These are phyloP conservation scores for Chrysopa pallens DNA, from an alignment of 1,140 invertebrate species.

Conservation along the genomic window DNA sequence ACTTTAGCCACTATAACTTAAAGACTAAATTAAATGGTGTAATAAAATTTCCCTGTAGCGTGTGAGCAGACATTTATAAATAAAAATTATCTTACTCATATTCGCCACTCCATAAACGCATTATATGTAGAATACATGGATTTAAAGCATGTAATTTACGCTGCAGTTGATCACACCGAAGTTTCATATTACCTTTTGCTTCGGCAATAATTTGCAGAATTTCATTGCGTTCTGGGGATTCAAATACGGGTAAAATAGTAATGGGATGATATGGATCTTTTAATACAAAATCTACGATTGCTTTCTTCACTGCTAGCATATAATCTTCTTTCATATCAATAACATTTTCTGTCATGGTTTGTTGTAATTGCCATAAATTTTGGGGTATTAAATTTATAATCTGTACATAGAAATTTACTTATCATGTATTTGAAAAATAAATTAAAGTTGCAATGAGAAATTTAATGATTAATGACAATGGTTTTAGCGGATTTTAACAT, in stretches of 20 bases:
- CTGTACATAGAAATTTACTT: slow-evolving; percentile 8
- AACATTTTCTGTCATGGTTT: slow-evolving; percentile 32
- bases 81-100: slow-evolving; percentile 38
- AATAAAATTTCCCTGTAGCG: too few species aligned
- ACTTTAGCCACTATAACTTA: too few species aligned
- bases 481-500: too few species aligned
- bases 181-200: too few species aligned
- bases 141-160: slow-evolving; percentile 62
- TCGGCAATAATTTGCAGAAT: too few species aligned
- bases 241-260: neutral
- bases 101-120: slow-evolving; percentile 64
- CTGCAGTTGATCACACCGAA: slow-evolving; percentile 21
- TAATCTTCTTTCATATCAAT: slow-evolving; percentile 60
- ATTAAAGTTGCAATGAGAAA: too few species aligned
- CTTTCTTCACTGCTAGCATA: slow-evolving; percentile 69
- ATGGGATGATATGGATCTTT: slow-evolving; percentile 43
- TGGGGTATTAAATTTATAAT: slow-evolving; percentile 28
- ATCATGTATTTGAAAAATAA: too few species aligned
- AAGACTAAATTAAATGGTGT: too few species aligned
- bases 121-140: slow-evolving; percentile 59
- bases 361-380: slow-evolving; percentile 35
- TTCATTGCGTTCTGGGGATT: too few species aligned
- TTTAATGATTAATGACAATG: too few species aligned
- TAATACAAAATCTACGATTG: slow-evolving; percentile 74
- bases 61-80: too few species aligned